Base-by-base conservation (phyloP, 2,113 vertebrate species). In the Sylvia atricapilla region DNA sequence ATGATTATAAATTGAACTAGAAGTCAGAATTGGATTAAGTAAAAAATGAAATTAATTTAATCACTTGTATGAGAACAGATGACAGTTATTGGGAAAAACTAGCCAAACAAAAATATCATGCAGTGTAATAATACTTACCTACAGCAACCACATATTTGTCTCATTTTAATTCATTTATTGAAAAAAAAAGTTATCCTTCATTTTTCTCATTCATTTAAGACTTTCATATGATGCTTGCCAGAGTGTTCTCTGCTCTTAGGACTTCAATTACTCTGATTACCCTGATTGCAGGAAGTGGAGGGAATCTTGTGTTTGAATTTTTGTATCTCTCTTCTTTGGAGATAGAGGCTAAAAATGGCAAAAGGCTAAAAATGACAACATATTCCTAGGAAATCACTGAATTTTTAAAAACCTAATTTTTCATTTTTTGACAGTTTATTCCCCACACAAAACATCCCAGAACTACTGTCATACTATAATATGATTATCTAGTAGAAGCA, bases 41-140 rank as follows among this genome's bases (percentile, higher is more conserved):
- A 87, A 90, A 78, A 95, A 94, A 92, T 85, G 28, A 85, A 90
- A 90, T 87, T 76, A 89, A 72, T 91, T 94, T 83, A 75, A 87
- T 75, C 37, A 27, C 68, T 78, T 3, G 2, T 11, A 35, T 3
- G n/a, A 78, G 73, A 72, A 52, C 50, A 72, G n/a, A 66, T 90
- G 88, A 75, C 53, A 62, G 16, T 79, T 95, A 86, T 64, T 56
- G 53, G n/a, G 53, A 84, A 76, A 80, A 93, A 87, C 44, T 90
- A 78, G 47, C 49, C 77, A 69, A 78, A 92, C 19, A 22, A 90
- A 84, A 86, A 58, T 55, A 75, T 30, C 7, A 52, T 56, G 25
- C 20, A 24, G n/a, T 87, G 8, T 72, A 90, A 87, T 89, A 86
- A 72, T 17, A 8, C 64, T 72, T 35, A 49, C 41, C 23, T 76